phyloP scores from a whole-genome alignment of 2,797 vertebrate genomes.

The Muraenolepis orangiensis region DNA sequence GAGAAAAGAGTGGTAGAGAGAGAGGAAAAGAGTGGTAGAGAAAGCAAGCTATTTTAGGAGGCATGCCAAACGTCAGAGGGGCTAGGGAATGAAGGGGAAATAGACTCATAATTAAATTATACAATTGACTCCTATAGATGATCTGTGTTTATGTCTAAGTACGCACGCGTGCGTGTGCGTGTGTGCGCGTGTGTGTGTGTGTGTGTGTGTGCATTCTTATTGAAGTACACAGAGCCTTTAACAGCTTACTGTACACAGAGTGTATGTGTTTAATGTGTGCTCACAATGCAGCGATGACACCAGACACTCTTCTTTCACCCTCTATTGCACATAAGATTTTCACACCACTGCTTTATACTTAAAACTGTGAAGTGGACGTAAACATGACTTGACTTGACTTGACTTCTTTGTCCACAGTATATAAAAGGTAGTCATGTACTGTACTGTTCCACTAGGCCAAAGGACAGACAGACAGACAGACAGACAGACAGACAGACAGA shows the following conservation, averaged over 20 bases:
- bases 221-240: background rate
- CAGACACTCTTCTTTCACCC: no score
- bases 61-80: background rate
- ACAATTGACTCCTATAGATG: slow-evolving; percentile 17
- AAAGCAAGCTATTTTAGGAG: background rate
- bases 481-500: no score
- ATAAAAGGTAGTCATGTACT: background rate
- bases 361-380: no score
- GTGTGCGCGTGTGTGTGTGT: no score
- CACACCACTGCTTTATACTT: no score
- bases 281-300: background rate
- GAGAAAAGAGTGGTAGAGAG: background rate
- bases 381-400: no score
- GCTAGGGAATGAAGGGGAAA: slow-evolving; percentile 29
- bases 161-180: no score
- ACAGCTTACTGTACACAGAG: background rate
- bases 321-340: no score
- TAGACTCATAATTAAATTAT: slow-evolving; percentile 8
- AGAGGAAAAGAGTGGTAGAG: background rate
- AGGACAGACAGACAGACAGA: no score
- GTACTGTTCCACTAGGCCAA: no score
- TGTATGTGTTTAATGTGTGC: background rate
- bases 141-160: background rate
- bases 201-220: background rate
- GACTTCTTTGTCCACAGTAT: background rate